These are phyloP conservation scores for Dendroctonus valens DNA, from an alignment of 1,140 invertebrate genomes.

Conservation along the genomic window DNA sequence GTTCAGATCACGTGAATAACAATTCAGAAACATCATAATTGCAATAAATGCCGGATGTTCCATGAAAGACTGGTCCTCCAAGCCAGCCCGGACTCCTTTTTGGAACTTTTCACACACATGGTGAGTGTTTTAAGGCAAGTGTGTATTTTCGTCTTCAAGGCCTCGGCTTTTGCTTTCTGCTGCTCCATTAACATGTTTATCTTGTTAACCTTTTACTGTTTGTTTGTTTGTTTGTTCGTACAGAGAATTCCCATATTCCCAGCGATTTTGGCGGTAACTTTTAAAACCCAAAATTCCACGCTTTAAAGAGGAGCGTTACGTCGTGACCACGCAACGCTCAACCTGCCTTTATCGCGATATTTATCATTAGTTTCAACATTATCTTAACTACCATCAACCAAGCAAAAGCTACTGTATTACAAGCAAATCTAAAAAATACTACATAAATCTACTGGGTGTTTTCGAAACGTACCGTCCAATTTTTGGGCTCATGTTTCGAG, in stretches of 20 bases:
- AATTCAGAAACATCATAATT: slow-evolving; percentile 10
- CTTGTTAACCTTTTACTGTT: slow-evolving; percentile 8
- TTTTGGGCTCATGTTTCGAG: too few species aligned
- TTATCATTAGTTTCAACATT: too few species aligned
- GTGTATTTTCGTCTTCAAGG: slow-evolving; percentile 15
- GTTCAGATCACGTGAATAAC: slow-evolving; percentile 17
- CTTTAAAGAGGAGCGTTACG: too few species aligned
- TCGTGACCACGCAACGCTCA: too few species aligned
- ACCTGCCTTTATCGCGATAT: too few species aligned
- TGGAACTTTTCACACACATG: slow-evolving; percentile 15
- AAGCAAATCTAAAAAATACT: too few species aligned
- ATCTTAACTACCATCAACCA: too few species aligned
- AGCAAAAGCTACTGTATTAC: too few species aligned
- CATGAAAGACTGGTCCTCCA: slow-evolving; percentile 2
- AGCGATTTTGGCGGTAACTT: too few species aligned
- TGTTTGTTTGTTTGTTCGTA: not conserved
- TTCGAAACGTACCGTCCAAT: too few species aligned
- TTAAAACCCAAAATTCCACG: too few species aligned
- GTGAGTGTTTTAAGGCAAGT: slow-evolving; percentile 10
- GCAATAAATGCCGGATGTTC: slow-evolving; percentile 16
- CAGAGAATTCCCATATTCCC: not conserved
- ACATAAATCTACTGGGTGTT: too few species aligned
- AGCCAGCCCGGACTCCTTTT: slow-evolving; percentile 2
- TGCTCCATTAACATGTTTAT: slow-evolving; percentile 5
- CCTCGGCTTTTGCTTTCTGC: not conserved